A percentile compares a stretch with the other conserved stretches of the same genome.
Conservation (phyloP, 2,797 vertebrate species). For the Coranthus polyacanthus region DNA sequence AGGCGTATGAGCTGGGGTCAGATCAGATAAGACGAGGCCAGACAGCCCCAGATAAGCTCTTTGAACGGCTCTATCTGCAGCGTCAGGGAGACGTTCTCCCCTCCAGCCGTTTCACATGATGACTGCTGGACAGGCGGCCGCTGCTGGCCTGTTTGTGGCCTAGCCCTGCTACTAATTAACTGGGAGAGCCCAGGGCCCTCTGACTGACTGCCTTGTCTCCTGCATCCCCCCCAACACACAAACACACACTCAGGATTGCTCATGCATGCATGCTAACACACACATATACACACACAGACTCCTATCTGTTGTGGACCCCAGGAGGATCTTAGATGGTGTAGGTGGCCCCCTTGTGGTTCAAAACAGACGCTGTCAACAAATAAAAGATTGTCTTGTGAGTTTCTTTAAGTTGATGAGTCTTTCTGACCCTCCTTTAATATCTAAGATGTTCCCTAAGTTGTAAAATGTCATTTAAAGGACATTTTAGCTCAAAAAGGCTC, state of each 20-base stretch:
- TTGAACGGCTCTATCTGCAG: constrained; percentile 83
- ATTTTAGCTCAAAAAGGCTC: too few relatives aligned
- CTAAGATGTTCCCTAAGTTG: too few relatives aligned
- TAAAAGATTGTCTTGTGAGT: too few relatives aligned
- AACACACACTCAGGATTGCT: constrained; percentile 65
- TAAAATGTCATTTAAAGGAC: too few relatives aligned
- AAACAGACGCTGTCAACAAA: constrained; percentile 22
- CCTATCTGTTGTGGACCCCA: constrained; percentile 65
- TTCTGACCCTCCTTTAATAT: background rate
- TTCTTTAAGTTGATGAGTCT: background rate
- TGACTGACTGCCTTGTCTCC: constrained; percentile 79
- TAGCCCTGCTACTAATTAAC: constrained; percentile 81
- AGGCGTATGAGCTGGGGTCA: constrained; percentile 78
- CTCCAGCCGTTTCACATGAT: constrained; percentile 79
- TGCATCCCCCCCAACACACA: constrained; percentile 44
- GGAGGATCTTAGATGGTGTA: constrained; percentile 69
- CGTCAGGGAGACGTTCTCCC: constrained; percentile 74
- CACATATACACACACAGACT: constrained; percentile 58
- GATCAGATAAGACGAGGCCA: constrained; percentile 83
- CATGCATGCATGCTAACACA: constrained; percentile 78
- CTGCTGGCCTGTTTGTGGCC: constrained; percentile 74
- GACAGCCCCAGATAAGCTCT: constrained; percentile 81
- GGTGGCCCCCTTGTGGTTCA: constrained; percentile 81
- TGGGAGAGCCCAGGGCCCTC: constrained; percentile 71
- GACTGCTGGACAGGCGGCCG: constrained; percentile 60